Conservation (phyloP, 2,113 vertebrate species). For the Odocoileus hemionus region DNA sequence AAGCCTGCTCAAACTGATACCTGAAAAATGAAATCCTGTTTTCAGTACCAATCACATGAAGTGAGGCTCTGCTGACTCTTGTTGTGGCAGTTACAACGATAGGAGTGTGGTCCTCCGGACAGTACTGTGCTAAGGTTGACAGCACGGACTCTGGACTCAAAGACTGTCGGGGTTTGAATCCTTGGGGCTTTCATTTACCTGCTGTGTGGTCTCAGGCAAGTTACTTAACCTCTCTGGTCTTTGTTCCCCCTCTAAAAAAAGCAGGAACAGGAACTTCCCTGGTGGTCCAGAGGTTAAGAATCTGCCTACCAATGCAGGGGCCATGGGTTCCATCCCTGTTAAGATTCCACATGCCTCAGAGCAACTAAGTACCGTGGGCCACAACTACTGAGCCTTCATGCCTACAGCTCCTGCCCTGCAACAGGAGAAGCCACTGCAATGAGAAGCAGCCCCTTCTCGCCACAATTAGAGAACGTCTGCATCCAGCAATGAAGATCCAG, state of each 20-base stretch:
- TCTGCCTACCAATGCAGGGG: background rate
- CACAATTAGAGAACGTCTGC: background rate
- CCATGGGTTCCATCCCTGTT: background rate
- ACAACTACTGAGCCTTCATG: background rate
- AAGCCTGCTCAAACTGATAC: background rate
- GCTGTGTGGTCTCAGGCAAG: background rate
- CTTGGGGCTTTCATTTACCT: background rate
- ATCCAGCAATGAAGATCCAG: background rate
- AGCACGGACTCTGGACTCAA: background rate
- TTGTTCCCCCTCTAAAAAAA: background rate
- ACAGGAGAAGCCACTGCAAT: background rate
- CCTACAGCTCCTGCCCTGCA: background rate
- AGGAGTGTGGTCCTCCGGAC: background rate
- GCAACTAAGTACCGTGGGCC: background rate
- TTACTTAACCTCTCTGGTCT: background rate
- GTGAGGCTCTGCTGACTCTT: background rate
- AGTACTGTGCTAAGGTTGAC: accelerated
- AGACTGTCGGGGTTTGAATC: background rate
- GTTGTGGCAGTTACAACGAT: background rate
- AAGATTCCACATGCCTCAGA: background rate
- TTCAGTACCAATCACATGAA: background rate
- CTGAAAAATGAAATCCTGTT: background rate
- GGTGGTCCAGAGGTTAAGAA: background rate
- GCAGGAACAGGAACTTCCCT: background rate
- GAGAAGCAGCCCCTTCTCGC: background rate